These are phyloP conservation scores for Micromussa lordhowensis DNA, from an alignment of 92 coral and sea anemone species.

Conservation along the genomic window DNA sequence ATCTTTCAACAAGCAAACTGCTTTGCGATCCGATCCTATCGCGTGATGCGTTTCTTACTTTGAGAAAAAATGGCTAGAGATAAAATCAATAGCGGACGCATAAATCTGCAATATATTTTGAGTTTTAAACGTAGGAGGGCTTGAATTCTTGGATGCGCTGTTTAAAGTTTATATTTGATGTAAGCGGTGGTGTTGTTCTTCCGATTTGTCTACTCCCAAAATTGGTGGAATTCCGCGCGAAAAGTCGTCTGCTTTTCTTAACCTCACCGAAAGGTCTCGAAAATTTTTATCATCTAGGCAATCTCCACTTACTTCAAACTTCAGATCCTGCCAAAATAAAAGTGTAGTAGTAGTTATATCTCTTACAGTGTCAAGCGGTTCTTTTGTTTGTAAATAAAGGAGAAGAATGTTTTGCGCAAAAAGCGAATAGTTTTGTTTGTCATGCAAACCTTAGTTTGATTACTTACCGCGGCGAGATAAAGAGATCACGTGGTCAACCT, in stretches of 20 bases:
- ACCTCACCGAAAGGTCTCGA: neutral
- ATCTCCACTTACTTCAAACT: slow-evolving; percentile 16
- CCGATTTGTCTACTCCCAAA: slow-evolving; percentile 54
- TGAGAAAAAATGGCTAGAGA: neutral
- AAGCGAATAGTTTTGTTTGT: slow-evolving; percentile 50
- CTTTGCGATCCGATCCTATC: neutral
- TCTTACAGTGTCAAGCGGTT: slow-evolving; percentile 39
- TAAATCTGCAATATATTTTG: neutral
- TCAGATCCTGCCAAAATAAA: neutral
- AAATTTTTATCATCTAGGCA: neutral
- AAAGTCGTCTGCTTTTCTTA: slow-evolving; percentile 33
- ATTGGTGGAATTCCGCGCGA: slow-evolving; percentile 77
- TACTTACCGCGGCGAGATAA: slow-evolving; percentile 52
- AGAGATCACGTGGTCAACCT: slow-evolving; percentile 63
- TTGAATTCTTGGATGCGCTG: neutral
- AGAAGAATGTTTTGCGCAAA: slow-evolving; percentile 55
- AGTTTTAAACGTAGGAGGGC: neutral
- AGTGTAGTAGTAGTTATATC: slow-evolving; percentile 12
- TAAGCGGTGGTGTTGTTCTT: neutral
- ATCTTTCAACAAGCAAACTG: slow-evolving; percentile 21
- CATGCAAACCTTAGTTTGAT: slow-evolving; percentile 58
- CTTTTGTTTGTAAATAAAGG: slow-evolving; percentile 71
- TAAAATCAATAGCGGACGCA: neutral
- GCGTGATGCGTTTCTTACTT: neutral
- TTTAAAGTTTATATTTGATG: neutral